These are phyloP conservation scores for Acanthurus lineatus DNA, from an alignment of 2,797 vertebrate genomes.

Conservation along the genomic window DNA sequence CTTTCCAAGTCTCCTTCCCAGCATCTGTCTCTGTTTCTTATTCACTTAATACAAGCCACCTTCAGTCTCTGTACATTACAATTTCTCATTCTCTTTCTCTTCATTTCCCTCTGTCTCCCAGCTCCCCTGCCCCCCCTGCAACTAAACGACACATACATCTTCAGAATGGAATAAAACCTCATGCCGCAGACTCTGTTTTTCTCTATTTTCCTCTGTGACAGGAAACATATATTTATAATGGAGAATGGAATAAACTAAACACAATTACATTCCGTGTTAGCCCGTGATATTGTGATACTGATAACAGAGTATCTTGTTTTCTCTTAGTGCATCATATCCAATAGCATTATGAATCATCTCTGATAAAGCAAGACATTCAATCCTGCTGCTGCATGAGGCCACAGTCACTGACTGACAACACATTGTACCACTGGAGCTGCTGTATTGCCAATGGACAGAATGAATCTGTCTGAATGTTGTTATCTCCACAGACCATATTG, in stretches of 20 bases:
- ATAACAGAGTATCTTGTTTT: conserved; percentile 79
- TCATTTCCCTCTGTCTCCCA: conserved; percentile 2
- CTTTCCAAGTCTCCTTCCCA: conserved; percentile 19
- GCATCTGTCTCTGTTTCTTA: conserved; percentile 35
- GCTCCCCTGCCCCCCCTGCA: conserved; percentile 5
- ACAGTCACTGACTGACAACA: conserved; percentile 56
- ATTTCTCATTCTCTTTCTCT: conserved; percentile 14
- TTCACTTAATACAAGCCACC: conserved; percentile 27
- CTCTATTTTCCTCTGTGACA: conserved; percentile 59
- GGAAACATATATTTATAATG: conserved; percentile 71
- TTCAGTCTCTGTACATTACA: conserved; percentile 21
- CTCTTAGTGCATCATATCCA: conserved; percentile 73
- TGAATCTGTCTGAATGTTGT: conserved; percentile 68
- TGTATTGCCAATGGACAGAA: conserved; percentile 57
- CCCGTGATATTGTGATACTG: conserved; percentile 72
- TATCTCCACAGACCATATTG: conserved; percentile 79
- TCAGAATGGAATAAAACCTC: conserved; percentile 59
- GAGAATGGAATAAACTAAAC: conserved; percentile 68
- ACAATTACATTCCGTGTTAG: conserved; percentile 73
- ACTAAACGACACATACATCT: conserved; percentile 49
- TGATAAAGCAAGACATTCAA: conserved; percentile 74
- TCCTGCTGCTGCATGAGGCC: conserved; percentile 48
- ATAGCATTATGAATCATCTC: conserved; percentile 76
- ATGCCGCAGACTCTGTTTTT: conserved; percentile 43
- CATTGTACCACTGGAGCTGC: conserved; percentile 45